phyloP scores from a whole-genome alignment of 2,888 invertebrate species.

The Euphydryas editha region DNA sequence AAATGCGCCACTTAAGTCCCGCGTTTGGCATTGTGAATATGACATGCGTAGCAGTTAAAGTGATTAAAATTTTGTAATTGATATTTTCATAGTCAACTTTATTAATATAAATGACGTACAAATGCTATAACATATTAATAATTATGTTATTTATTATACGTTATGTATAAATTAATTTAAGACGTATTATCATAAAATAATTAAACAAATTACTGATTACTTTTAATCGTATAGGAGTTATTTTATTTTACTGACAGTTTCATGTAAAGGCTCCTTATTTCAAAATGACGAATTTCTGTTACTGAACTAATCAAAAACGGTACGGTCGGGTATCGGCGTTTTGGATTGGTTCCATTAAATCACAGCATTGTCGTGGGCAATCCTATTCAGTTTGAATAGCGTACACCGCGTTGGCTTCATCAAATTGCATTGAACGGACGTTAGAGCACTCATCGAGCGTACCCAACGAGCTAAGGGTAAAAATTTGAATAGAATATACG shows the following conservation, averaged over 20 bases:
- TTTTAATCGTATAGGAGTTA: too few relatives aligned
- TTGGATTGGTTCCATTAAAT: conserved; percentile 73
- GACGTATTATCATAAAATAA: too few relatives aligned
- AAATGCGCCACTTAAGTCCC: conserved; percentile 64
- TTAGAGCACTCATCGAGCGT: conserved; percentile 77
- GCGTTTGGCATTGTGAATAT: conserved; percentile 44
- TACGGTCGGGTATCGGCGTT: conserved; percentile 51
- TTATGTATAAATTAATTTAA: too few relatives aligned
- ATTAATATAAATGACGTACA: neutral
- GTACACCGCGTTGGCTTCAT: conserved; percentile 73
- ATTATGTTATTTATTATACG: neutral
- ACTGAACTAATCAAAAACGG: conserved; percentile 45
- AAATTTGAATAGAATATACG: conserved; percentile 81
- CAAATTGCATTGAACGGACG: conserved; percentile 80
- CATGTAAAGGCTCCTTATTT: neutral
- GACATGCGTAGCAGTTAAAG: conserved; percentile 17
- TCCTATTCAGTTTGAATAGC: conserved; percentile 74
- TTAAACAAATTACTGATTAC: too few relatives aligned
- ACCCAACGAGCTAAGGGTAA: conserved; percentile 70
- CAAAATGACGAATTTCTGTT: conserved; percentile 30
- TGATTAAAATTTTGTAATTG: neutral
- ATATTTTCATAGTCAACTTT: neutral
- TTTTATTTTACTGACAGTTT: neutral
- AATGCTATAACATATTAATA: neutral
- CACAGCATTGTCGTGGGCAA: conserved; percentile 74